A percentile compares a stretch with the other conserved stretches of the same genome.
Conservation (phyloP, 2,113 vertebrate genomes). For the Rousettus leschenaultii region DNA sequence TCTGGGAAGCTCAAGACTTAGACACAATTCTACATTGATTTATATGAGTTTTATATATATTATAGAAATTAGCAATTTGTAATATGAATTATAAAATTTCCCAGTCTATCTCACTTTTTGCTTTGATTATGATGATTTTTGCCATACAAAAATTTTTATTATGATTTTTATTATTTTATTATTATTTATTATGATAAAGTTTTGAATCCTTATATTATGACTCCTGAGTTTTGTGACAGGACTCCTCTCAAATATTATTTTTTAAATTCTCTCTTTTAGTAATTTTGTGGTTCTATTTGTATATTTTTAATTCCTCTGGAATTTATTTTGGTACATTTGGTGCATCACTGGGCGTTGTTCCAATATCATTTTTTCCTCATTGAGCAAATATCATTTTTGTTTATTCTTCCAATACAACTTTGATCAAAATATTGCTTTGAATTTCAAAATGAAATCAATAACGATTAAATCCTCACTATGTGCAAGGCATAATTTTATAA, state of each 20-base stretch:
- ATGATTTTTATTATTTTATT: slow-evolving; percentile 17
- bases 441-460: slow-evolving; percentile 30
- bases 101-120: not conserved
- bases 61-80: slow-evolving; percentile 15
- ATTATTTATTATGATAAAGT: slow-evolving; percentile 3
- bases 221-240: not conserved
- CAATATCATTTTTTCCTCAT: not conserved
- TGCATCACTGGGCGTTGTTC: not conserved
- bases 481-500: not conserved
- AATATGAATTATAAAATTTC: not conserved
- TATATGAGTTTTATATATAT: not conserved
- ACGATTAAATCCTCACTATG: not conserved
- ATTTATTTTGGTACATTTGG: slow-evolving; percentile 29
- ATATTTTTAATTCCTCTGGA: not conserved
- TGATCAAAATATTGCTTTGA: slow-evolving; percentile 46
- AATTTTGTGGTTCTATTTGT: not conserved
- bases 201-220: not conserved
- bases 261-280: not conserved
- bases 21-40: not conserved
- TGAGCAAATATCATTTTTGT: slow-evolving; percentile 7
- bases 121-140: slow-evolving; percentile 37
- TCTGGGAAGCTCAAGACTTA: not conserved
- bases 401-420: slow-evolving; percentile 29
- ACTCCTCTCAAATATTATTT: not conserved
- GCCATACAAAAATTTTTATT: not conserved